These are phyloP conservation scores for Bombus affinis DNA, from an alignment of 1,140 invertebrate genomes.

Conservation along the genomic window DNA sequence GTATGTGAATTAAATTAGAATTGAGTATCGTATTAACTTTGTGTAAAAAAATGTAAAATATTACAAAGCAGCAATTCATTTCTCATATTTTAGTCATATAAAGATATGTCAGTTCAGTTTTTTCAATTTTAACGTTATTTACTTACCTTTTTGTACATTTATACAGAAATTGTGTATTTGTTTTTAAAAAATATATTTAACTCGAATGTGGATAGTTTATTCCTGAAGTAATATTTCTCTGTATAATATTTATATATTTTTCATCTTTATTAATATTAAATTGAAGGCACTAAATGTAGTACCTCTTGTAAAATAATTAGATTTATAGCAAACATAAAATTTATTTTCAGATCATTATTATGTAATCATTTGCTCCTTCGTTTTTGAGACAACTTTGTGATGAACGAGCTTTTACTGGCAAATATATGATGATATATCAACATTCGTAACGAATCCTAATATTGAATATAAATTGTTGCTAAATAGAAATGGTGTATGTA, in stretches of 20 bases:
- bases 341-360: not conserved
- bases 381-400: constrained; percentile 39
- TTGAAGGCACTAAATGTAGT: constrained; percentile 8
- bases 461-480: constrained; percentile 59
- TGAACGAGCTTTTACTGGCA: constrained; percentile 39
- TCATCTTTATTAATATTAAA: not conserved
- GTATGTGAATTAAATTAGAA: constrained; percentile 44
- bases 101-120: constrained; percentile 7
- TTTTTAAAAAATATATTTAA: constrained; percentile 34
- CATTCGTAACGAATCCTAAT: constrained; percentile 27
- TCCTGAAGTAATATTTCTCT: constrained; percentile 33
- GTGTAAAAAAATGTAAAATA: constrained; percentile 16
- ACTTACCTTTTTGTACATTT: constrained; percentile 79
- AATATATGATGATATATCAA: not conserved
- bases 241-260: constrained; percentile 22
- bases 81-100: constrained; percentile 32
- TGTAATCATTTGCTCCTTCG: not conserved
- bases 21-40: constrained; percentile 31
- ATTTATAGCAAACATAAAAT: not conserved
- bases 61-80: constrained; percentile 29
- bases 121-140: constrained; percentile 67
- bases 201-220: constrained; percentile 21
- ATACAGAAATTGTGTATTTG: constrained; percentile 67
- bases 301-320: not conserved
- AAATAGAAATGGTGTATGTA: constrained; percentile 68